These are phyloP conservation scores for Drymodes brunneopygia DNA, from an alignment of 2,113 vertebrate genomes.

Conservation along the genomic window DNA sequence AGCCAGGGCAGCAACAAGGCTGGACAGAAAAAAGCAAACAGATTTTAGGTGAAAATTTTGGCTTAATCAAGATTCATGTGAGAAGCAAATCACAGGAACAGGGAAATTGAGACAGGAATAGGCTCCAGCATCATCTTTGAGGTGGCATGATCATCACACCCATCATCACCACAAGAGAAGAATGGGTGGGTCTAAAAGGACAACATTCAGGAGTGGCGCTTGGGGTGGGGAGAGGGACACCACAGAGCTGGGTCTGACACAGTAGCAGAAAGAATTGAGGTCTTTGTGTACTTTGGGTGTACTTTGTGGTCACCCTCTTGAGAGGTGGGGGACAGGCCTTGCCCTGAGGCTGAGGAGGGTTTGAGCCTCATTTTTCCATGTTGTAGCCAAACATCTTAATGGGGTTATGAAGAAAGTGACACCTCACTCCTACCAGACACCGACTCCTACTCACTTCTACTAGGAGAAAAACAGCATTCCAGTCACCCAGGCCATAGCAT, in stretches of 20 bases:
- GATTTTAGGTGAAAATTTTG: neutral
- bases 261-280: neutral
- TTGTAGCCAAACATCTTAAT: neutral
- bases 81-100: neutral
- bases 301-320: neutral
- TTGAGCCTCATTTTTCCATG: accelerated
- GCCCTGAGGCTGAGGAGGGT: neutral
- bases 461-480: neutral
- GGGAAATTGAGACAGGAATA: neutral
- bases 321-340: neutral
- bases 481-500: neutral
- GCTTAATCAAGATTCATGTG: neutral
- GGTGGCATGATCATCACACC: neutral
- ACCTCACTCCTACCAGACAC: neutral
- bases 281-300: neutral
- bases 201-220: neutral
- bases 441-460: too few species aligned
- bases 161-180: neutral
- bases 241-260: neutral
- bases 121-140: neutral
- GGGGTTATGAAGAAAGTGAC: neutral
- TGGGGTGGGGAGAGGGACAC: neutral
- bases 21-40: neutral
- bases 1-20: neutral
- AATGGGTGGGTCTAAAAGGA: neutral